phyloP scores from a whole-genome alignment of 2,113 vertebrate species.

The Electrona antarctica region DNA sequence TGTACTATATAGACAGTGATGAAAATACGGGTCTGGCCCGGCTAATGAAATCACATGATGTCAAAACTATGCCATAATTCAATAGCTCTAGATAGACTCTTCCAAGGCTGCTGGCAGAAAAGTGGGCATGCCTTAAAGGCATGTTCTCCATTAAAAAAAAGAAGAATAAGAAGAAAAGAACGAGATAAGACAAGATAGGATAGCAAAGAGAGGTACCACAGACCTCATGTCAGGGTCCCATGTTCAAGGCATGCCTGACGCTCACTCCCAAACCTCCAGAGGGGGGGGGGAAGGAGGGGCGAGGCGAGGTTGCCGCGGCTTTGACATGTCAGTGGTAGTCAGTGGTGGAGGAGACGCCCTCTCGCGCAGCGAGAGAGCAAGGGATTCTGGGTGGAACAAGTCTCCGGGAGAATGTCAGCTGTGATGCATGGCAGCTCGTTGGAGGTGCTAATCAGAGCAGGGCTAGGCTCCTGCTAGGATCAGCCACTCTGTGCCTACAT shows the following conservation, averaged over 20 bases:
- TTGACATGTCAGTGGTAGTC: slow-evolving; percentile 87
- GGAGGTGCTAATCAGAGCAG: slow-evolving; percentile 95
- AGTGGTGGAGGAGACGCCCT: slow-evolving; percentile 73
- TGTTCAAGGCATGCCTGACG: slow-evolving; percentile 79
- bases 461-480: slow-evolving; percentile 68
- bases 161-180: slow-evolving; percentile 7
- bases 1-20: slow-evolving; percentile 46
- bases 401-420: slow-evolving; percentile 93
- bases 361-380: slow-evolving; percentile 84
- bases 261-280: slow-evolving; percentile 86
- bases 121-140: slow-evolving; percentile 25
- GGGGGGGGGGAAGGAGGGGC: slow-evolving; percentile 85
- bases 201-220: slow-evolving; percentile 35
- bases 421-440: slow-evolving; percentile 89
- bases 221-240: slow-evolving; percentile 52
- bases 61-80: slow-evolving; percentile 51
- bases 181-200: slow-evolving; percentile 26
- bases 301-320: slow-evolving; percentile 80
- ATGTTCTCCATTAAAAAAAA: slow-evolving; percentile 34
- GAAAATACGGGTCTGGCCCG: slow-evolving; percentile 39
- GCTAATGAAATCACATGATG: slow-evolving; percentile 60
- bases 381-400: slow-evolving; percentile 87
- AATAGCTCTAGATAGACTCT: slow-evolving; percentile 17
- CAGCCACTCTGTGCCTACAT: slow-evolving; percentile 71
- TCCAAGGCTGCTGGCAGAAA: slow-evolving; percentile 28